Evolutionary conservation across 2,113 vertebrate genomes (phyloP), one percentile per base, ranked within the genome.

Genomic region (Rana temporaria): DNA sequence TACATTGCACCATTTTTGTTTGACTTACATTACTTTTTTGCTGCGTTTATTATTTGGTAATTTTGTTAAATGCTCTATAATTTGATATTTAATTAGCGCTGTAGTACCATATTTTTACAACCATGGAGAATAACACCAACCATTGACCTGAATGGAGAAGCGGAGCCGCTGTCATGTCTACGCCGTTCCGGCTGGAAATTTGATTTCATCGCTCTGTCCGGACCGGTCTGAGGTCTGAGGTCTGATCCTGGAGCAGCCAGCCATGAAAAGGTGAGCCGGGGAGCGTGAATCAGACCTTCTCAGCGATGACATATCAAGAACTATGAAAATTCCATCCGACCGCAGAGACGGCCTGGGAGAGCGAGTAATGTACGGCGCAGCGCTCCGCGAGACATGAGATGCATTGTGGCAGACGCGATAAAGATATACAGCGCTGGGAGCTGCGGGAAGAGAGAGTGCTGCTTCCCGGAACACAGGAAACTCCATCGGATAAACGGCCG

Each of bases 381-480:
- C 12, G 4, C 52, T 48, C 22, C 42, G 38, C 12, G 20, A 42
- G 32, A 32, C 42, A 32, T 4, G 48, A 71, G 14, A 71, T 26
- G 22, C 7, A 26, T 55, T 53, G 48, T 71, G 48, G 68, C 68
- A 71, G 68, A 22, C 42, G 68, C 55, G 53, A 71, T 71, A 71
- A 17, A 55, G 68, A 71, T 71, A 30, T 19, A 55, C 6, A 26
- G 17, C n/a, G 6, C n/a, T n/a, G 17, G n/a, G 18, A 60, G n/a
- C 57, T n/a, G 57, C 57, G 5, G 57, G 17, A 9, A n/a, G 57
- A n/a, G 5, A n/a, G 57, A n/a, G 6, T 4, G 3, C n/a, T 20
- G 57, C 18, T 60, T 1, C 9, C 8, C 4, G 57, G 17, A 20
- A 60, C 1, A 1, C 17, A 48, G 42, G 42, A 48, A 48, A 48